Percentiles rank a stretch among this genome's conserved stretches.
Evolutionary conservation across 1,140 invertebrate species (phyloP).

Genomic region (Microplitis demolitor): DNA sequence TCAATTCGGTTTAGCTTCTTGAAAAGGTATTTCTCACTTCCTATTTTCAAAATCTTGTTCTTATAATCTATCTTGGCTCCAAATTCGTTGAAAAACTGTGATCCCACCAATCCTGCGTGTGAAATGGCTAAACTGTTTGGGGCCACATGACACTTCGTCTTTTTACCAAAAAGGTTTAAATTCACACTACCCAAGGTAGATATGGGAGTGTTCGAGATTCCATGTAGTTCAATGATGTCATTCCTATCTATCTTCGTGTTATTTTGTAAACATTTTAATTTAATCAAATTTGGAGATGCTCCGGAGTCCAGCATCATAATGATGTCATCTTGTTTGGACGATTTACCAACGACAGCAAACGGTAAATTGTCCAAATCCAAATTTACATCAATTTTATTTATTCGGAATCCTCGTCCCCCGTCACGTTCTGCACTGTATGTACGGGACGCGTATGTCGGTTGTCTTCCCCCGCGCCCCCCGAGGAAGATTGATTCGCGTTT

Average conservation of each 20-base stretch:
- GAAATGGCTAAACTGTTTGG: constrained; percentile 2
- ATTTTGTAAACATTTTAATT: background rate
- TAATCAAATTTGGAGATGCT: too few relatives aligned
- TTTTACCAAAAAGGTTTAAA: constrained; percentile 5
- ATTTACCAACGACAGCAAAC: too few relatives aligned
- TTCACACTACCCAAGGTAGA: background rate
- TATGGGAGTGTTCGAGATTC: background rate
- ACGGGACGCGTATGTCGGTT: too few relatives aligned
- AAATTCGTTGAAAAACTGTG: background rate
- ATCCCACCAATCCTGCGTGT: background rate
- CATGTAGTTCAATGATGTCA: background rate
- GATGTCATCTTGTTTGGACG: too few relatives aligned
- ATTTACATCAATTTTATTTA: too few relatives aligned
- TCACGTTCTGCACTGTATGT: too few relatives aligned
- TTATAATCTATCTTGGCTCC: constrained; percentile 8
- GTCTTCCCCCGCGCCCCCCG: too few relatives aligned
- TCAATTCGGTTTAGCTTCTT: background rate
- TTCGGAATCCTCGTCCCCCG: too few relatives aligned
- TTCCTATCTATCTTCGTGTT: background rate
- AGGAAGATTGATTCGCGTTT: too few relatives aligned
- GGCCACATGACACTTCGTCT: background rate
- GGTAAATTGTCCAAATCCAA: too few relatives aligned
- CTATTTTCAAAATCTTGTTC: background rate
- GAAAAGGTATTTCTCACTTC: background rate
- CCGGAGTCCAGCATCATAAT: too few relatives aligned